Base-by-base conservation (phyloP, 2,797 vertebrate species). In the Darevskia mixta region DNA sequence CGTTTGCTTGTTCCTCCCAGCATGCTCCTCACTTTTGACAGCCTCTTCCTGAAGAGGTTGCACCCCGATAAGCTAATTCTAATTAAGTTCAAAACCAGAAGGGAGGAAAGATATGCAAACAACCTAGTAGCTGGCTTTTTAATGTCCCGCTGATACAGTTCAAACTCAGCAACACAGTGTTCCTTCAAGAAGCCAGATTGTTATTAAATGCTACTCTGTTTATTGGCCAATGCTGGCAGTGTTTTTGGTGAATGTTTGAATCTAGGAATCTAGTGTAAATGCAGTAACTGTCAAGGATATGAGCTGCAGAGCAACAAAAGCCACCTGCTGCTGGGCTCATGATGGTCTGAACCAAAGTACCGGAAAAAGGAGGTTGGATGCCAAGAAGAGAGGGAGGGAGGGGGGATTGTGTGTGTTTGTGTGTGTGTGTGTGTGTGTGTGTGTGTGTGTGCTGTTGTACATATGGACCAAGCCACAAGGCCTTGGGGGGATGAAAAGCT, bases 301-400 rank as follows among this genome's bases (percentile, higher is more conserved):
- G 96, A 96, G 95, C 96, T 96, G 97, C 95, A 96, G 94, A 93
- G 95, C 97, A 98, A 97, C 97, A 96, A 92, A 97, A 97, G 95
- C 97, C 97, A 97, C 97, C 97, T 97, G 97, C 97, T 97, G 97
- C 95, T 85, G 94, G 95, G 94, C 95, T 96, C 93, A 92, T 91
- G 95, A 96, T 96, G 95, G 95, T 95, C 96, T 96, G 95, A 97
- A 97, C 95, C 94, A 90, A 94, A 97, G 94, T 91, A 90, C 97
- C 32, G 93, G 94, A 96, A 96, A 96, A 94, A 94, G 92, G 79
- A 87, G 94, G 94, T 94, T 94, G 94, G 83, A 89, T 90, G 96
- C 96, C 96, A 95, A 95, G 94, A 91, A 94, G 90, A 20, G 3
- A 79, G 94, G 93, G 45, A 10, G 72, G 32, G 93, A 92, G 18